Evolutionary conservation across 2,888 invertebrate species (phyloP).

Genomic region (Ctena decussata): DNA sequence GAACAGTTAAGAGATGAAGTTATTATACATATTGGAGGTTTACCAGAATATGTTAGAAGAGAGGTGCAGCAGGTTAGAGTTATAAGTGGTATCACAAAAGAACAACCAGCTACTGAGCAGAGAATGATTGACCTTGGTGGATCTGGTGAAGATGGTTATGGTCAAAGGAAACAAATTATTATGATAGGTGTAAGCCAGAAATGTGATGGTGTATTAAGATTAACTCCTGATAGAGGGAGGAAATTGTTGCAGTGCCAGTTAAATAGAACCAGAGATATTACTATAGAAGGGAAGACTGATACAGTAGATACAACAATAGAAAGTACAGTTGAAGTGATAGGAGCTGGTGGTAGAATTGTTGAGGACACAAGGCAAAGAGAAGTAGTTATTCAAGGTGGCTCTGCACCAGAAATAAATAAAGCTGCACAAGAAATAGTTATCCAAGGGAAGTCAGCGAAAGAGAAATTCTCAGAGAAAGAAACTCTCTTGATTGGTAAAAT

Average conservation of each 20-base stretch:
- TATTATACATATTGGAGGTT: conserved; percentile 47
- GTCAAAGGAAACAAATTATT: conserved; percentile 49
- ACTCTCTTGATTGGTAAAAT: neutral
- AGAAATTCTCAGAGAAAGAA: neutral
- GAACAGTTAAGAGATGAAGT: conserved; percentile 44
- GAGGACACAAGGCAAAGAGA: neutral
- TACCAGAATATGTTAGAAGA: conserved; percentile 28
- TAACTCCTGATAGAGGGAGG: conserved; percentile 18
- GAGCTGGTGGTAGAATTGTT: neutral
- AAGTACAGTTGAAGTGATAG: neutral
- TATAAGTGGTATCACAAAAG: conserved; percentile 18
- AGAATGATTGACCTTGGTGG: conserved; percentile 49
- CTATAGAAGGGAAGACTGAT: conserved; percentile 15
- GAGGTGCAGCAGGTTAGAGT: conserved; percentile 30
- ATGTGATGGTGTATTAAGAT: conserved; percentile 43
- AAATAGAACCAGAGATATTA: neutral
- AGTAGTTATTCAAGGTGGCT: neutral
- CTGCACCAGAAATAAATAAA: neutral
- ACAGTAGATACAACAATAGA: neutral
- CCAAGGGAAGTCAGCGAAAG: neutral
- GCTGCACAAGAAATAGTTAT: neutral
- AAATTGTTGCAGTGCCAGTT: conserved; percentile 39
- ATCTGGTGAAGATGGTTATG: conserved; percentile 14
- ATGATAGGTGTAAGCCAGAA: conserved; percentile 40
- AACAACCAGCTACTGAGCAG: conserved; percentile 1